Evolutionary conservation across 2,888 invertebrate genomes (phyloP), one percentile per base, ranked within the genome.

Genomic region (Diplazon laetatorius): DNA sequence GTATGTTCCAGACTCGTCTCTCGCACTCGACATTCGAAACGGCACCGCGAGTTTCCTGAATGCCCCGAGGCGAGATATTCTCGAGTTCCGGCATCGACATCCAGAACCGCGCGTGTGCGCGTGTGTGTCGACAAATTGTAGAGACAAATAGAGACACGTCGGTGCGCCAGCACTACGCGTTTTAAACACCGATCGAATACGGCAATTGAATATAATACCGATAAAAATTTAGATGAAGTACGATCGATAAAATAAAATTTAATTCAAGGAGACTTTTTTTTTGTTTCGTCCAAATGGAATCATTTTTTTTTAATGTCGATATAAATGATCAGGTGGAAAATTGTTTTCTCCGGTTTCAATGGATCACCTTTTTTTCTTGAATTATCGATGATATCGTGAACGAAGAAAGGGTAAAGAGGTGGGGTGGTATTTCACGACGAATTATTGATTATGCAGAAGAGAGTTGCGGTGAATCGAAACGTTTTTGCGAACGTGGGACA

Each of bases 11-110:
- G 69, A 68, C 75, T 62, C 44, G 70, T 70, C 62, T 71, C 50
- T 70, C 62, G 60, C 50, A 50, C 48, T 55, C 75, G 79, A 76
- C 71, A 76, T 79, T 72, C 42, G 79, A 79, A 79, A 79, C 79
- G 76, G 60, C 72, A 72, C 72, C 68, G 55, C 37, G 60, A 55
- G 59, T 63, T 76, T 79, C 76, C 79, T 68, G 75, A 79, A 76
- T 63, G 79, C 68, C 75, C 57, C 62, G 78, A 72, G n/a, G 71
- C 78, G 39, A 72, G 76, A 76, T n/a, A n/a, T 79, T 79, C 79
- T 79, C 79, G 79, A 63, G 76, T 79, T 79, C 72, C 79, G 79
- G 68, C 62, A 37, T 76, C 42, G 30, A 55, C 30, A 30, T 8
- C 30, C 18, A 75, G 55, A 71, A 42, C 35, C 60, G 57, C n/a